Evolutionary conservation across 2,797 vertebrate genomes (phyloP).

Genomic region (Cossypha heuglini): DNA sequence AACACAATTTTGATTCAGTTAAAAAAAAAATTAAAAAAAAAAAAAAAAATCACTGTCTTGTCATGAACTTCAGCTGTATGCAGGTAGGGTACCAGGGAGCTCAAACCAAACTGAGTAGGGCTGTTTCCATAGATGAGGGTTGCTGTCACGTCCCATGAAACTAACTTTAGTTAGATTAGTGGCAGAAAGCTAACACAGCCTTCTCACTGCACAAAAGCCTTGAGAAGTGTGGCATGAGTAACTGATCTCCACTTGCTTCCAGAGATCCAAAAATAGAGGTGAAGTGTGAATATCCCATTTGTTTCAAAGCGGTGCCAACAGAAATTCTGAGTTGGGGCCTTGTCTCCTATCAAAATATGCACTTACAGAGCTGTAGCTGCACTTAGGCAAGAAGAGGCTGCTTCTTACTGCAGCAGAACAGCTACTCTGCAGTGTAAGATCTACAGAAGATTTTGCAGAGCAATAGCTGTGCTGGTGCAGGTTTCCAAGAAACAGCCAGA

Average conservation of each 20-base stretch:
- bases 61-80: background rate
- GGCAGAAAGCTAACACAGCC: background rate
- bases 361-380: background rate
- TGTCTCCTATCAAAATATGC: background rate
- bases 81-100: background rate
- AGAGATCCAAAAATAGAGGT: conserved; percentile 51
- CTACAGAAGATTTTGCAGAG: background rate
- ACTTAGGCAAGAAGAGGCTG: background rate
- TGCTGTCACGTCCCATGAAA: background rate
- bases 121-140: background rate
- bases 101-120: background rate
- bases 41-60: background rate
- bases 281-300: conserved; percentile 48
- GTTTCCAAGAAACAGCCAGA: background rate
- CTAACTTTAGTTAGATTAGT: background rate
- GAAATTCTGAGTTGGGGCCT: background rate
- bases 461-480: background rate
- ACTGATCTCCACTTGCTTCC: conserved; percentile 22
- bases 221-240: background rate
- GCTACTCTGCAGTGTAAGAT: background rate
- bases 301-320: conserved; percentile 22
- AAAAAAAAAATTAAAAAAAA: background rate
- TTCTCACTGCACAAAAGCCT: conserved; percentile 14
- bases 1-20: background rate
- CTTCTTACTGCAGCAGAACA: background rate